phyloP scores from a whole-genome alignment of 2,888 invertebrate genomes.

The Cynaeus angustus region DNA sequence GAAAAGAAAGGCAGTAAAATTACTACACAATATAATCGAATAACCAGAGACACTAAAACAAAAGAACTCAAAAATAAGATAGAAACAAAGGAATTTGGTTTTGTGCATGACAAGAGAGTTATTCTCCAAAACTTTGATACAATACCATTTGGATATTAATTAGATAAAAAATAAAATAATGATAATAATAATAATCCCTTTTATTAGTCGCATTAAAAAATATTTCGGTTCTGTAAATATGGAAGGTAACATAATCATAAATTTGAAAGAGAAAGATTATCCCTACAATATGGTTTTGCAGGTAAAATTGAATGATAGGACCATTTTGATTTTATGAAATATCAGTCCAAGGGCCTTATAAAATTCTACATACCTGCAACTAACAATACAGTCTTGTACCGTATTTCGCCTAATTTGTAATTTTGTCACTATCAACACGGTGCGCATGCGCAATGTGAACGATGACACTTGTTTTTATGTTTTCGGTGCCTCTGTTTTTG shows the following conservation, averaged over 20 bases:
- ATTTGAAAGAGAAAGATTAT: slow-evolving; percentile 26
- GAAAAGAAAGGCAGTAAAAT: no score
- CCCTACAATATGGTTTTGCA: slow-evolving; percentile 30
- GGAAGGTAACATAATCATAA: slow-evolving; percentile 25
- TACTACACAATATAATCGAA: no score
- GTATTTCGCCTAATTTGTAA: slow-evolving; percentile 22
- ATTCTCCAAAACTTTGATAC: no score
- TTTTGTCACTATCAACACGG: slow-evolving; percentile 17
- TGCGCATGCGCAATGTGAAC: slow-evolving; percentile 22
- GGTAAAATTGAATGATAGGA: slow-evolving; percentile 26
- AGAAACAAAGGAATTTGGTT: no score
- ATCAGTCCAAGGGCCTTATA: slow-evolving; percentile 19
- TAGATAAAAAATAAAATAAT: slow-evolving; percentile 5
- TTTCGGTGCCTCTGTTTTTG: slow-evolving; percentile 20
- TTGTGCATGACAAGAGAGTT: no score
- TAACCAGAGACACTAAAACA: no score
- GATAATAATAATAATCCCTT: slow-evolving; percentile 20
- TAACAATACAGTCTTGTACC: slow-evolving; percentile 26
- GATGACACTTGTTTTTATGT: background rate
- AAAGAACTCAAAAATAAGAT: no score
- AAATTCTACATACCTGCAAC: background rate
- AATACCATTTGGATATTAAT: no score
- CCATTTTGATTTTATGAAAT: slow-evolving; percentile 24
- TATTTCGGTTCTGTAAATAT: slow-evolving; percentile 29
- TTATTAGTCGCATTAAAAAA: slow-evolving; percentile 21